Percentiles rank a stretch among this genome's conserved stretches.
Evolutionary conservation across 2,113 vertebrate species (phyloP).

Genomic region (Gymnarchus niloticus): DNA sequence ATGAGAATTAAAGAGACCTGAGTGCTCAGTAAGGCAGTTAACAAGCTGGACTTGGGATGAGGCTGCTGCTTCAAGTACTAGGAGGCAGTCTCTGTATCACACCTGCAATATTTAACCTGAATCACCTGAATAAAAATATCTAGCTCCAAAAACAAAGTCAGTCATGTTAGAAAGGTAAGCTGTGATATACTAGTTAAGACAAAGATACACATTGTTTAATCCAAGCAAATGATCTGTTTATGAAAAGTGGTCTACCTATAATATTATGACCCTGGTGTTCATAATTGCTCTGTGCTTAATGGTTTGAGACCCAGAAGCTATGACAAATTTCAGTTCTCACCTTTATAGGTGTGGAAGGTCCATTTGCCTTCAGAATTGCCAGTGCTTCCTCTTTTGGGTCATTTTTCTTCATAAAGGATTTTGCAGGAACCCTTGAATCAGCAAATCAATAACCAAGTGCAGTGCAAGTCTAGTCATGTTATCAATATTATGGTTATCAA

Average conservation of each 20-base stretch:
- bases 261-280: neutral
- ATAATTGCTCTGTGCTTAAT: neutral
- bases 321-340: conserved; percentile 47
- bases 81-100: neutral
- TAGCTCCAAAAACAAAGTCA: neutral
- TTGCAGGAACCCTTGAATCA: conserved; percentile 49
- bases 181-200: neutral
- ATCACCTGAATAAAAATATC: neutral
- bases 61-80: neutral
- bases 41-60: neutral
- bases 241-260: neutral
- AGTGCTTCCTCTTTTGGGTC: conserved; percentile 88
- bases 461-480: neutral
- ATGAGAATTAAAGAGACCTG: neutral
- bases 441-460: neutral
- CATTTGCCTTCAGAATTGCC: conserved; percentile 70
- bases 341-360: conserved; percentile 30
- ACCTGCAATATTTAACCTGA: neutral
- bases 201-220: neutral
- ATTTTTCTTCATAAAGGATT: conserved; percentile 67
- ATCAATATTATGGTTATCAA: neutral
- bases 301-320: neutral
- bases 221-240: neutral
- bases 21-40: neutral
- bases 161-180: neutral